phyloP scores from a whole-genome alignment of 2,888 invertebrate genomes.

The Mesorhabditis belari region DNA sequence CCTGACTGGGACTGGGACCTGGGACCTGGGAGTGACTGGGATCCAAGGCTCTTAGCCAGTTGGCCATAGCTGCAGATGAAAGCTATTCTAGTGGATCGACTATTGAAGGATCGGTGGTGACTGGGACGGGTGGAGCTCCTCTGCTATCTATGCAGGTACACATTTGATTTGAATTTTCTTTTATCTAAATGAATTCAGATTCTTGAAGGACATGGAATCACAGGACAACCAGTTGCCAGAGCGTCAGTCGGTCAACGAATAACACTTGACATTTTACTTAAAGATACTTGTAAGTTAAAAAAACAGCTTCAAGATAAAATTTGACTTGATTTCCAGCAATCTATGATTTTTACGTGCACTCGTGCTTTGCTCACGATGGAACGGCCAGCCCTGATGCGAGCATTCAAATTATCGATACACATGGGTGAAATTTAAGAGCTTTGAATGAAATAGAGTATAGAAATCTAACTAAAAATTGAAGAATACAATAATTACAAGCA shows the following conservation, averaged over 20 bases:
- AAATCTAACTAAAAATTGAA: neutral
- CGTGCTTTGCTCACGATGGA: constrained; percentile 51
- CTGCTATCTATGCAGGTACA: constrained; percentile 36
- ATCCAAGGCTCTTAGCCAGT: too few species aligned
- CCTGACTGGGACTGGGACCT: too few species aligned
- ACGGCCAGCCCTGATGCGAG: constrained; percentile 44
- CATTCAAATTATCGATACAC: constrained; percentile 44
- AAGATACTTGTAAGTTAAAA: constrained; percentile 41
- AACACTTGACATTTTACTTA: constrained; percentile 44
- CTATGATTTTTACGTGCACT: constrained; percentile 51
- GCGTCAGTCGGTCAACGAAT: constrained; percentile 48
- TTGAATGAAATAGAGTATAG: neutral
- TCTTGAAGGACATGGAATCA: constrained; percentile 47
- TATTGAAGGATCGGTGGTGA: constrained; percentile 35
- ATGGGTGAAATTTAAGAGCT: too few species aligned
- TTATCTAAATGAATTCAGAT: constrained; percentile 11
- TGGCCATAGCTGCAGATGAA: too few species aligned
- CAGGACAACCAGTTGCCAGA: constrained; percentile 30
- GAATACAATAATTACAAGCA: constrained; percentile 1
- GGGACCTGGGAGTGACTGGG: too few species aligned
- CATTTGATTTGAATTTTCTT: neutral
- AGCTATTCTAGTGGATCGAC: constrained; percentile 16
- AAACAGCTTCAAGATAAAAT: neutral
- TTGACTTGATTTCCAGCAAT: constrained; percentile 35
- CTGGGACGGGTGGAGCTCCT: constrained; percentile 45